Evolutionary conservation across 2,113 vertebrate genomes (phyloP).

Genomic region (Hyperoodon ampullatus): DNA sequence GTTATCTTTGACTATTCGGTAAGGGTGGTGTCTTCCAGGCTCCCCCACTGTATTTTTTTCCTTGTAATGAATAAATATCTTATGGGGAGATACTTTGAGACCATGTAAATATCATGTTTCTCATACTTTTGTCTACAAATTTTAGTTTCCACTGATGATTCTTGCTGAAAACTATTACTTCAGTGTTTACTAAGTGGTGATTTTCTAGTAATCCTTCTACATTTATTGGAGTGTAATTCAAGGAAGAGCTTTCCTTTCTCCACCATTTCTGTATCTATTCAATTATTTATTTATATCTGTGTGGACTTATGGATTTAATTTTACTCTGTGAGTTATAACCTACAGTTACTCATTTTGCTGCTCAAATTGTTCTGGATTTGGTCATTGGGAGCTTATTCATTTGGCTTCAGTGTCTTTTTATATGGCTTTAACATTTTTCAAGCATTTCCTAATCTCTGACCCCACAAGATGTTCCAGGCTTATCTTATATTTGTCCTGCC

Average conservation of each 20-base stretch:
- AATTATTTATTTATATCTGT: neutral
- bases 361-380: neutral
- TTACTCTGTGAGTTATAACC: neutral
- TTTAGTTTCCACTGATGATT: neutral
- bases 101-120: neutral
- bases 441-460: neutral
- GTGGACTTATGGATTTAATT: neutral
- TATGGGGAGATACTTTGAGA: neutral
- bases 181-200: neutral
- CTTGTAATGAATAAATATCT: neutral
- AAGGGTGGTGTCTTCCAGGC: neutral
- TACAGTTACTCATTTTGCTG: neutral
- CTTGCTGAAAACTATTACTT: neutral
- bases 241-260: neutral
- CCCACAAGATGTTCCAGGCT: neutral
- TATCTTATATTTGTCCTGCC: neutral
- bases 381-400: neutral
- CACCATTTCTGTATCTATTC: neutral
- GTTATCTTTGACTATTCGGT: neutral
- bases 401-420: neutral
- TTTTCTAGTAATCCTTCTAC: neutral
- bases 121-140: neutral
- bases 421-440: neutral
- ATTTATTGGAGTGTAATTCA: neutral
- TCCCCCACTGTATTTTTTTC: neutral